These are phyloP conservation scores for Pandemis heparana DNA, from an alignment of 2,888 invertebrate species.

Conservation along the genomic window DNA sequence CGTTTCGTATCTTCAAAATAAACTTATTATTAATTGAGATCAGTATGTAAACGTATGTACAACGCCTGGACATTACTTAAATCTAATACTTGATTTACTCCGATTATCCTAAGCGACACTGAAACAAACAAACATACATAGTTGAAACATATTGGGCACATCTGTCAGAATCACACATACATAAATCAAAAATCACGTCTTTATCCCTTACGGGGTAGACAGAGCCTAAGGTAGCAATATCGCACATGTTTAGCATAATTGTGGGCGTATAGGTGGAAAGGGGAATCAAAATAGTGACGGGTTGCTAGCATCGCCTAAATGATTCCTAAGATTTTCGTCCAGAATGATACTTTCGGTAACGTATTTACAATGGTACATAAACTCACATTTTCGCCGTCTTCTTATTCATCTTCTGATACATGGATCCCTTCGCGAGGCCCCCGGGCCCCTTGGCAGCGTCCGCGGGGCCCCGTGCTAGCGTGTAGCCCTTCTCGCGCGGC, in stretches of 20 bases:
- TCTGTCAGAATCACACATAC: too few relatives aligned
- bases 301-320: too few relatives aligned
- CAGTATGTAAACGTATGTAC: conserved; percentile 7
- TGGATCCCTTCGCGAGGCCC: conserved; percentile 91
- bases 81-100: not conserved
- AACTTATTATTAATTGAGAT: conserved; percentile 15
- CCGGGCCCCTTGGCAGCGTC: conserved; percentile 90
- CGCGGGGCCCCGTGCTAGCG: conserved; percentile 87
- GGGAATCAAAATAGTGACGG: too few relatives aligned
- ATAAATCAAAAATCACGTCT: too few relatives aligned
- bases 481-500: conserved; percentile 63
- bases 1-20: conserved; percentile 2
- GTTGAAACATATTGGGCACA: not conserved
- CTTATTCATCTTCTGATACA: conserved; percentile 89
- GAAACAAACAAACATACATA: conserved; percentile 29
- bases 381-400: conserved; percentile 75
- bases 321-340: too few relatives aligned
- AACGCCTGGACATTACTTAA: conserved; percentile 7
- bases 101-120: conserved; percentile 27
- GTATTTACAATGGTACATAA: too few relatives aligned
- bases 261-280: too few relatives aligned
- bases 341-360: too few relatives aligned
- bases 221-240: too few relatives aligned
- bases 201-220: too few relatives aligned
- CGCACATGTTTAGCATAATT: too few relatives aligned